phyloP scores from a whole-genome alignment of 1,140 invertebrate species.

The Muscidifurax raptorellus region DNA sequence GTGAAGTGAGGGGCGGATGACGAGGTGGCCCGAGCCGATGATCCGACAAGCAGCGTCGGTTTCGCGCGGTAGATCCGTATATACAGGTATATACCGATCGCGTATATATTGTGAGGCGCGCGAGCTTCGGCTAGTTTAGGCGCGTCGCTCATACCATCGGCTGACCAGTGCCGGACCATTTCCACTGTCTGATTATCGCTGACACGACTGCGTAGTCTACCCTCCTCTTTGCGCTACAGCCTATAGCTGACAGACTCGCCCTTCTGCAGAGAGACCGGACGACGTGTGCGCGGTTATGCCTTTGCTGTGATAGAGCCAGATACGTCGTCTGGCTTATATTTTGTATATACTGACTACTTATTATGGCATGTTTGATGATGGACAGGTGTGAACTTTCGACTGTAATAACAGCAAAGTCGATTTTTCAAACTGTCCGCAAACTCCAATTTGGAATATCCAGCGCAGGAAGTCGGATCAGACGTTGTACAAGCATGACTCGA shows the following conservation, averaged over 20 bases:
- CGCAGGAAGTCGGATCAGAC: no score
- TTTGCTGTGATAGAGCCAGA: not conserved
- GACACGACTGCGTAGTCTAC: slow-evolving; percentile 5
- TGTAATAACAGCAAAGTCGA: no score
- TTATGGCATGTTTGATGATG: no score
- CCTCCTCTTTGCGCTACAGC: no score
- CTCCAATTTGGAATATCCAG: no score
- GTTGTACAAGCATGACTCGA: not conserved
- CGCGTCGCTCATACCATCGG: not conserved
- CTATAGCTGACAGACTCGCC: not conserved
- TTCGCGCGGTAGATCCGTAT: not conserved
- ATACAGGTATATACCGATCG: not conserved
- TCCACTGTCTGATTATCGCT: slow-evolving; percentile 48
- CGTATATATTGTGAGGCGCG: slow-evolving; percentile 12
- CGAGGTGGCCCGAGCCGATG: slow-evolving; percentile 3
- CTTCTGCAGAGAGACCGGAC: not conserved
- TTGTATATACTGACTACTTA: no score
- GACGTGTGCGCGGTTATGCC: not conserved
- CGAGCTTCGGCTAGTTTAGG: not conserved
- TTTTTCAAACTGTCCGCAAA: no score
- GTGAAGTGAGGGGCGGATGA: not conserved
- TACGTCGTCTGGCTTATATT: not conserved
- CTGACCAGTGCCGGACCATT: slow-evolving; percentile 27
- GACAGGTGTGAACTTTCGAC: no score
- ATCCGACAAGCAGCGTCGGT: slow-evolving; percentile 32